phyloP scores from a whole-genome alignment of 1,140 invertebrate species.

The Zophobas morio region DNA sequence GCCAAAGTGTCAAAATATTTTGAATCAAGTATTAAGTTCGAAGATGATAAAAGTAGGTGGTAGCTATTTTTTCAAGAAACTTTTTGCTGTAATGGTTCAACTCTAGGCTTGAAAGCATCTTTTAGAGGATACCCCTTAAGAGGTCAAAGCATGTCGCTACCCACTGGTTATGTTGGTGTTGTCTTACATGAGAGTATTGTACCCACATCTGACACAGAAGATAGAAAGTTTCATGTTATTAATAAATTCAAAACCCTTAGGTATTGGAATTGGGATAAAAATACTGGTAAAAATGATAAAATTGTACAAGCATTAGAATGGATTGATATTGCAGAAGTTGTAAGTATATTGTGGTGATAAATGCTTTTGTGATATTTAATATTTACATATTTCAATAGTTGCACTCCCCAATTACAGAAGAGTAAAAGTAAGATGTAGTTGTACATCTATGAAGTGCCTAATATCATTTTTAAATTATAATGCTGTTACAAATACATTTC shows the following conservation, averaged over 20 bases:
- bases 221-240: conserved; percentile 75
- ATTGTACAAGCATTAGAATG: conserved; percentile 79
- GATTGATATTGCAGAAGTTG: conserved; percentile 83
- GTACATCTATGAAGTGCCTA: conserved; percentile 14
- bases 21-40: conserved; percentile 73
- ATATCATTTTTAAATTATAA: neutral
- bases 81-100: conserved; percentile 44
- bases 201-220: conserved; percentile 72
- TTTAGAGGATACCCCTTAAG: conserved; percentile 80
- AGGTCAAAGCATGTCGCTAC: conserved; percentile 74
- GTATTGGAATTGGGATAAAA: conserved; percentile 87
- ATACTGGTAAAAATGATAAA: conserved; percentile 79
- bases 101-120: conserved; percentile 70
- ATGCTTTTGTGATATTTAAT: neutral
- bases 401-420: conserved; percentile 47
- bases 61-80: conserved; percentile 41
- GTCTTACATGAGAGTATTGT: conserved; percentile 76
- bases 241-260: conserved; percentile 77
- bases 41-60: conserved; percentile 63
- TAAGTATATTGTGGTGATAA: conserved; percentile 62
- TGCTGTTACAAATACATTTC: no score
- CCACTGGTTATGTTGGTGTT: conserved; percentile 78
- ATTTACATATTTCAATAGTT: conserved; percentile 43
- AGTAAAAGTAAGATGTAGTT: neutral
- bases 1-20: conserved; percentile 82